Evolutionary conservation across 2,113 vertebrate species (phyloP), one percentile per base, ranked within the genome.

Genomic region (Sturnus vulgaris): DNA sequence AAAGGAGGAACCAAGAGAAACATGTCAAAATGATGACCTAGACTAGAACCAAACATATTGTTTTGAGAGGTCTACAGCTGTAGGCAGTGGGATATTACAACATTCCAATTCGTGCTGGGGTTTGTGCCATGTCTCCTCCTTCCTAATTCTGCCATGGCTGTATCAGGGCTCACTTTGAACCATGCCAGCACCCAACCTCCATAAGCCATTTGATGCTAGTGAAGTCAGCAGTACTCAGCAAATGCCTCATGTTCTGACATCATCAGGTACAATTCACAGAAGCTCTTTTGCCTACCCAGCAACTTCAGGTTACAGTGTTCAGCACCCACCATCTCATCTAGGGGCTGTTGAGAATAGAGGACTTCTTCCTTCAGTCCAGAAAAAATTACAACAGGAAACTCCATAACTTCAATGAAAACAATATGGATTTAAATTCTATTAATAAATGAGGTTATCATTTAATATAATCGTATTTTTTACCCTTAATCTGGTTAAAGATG

Each of bases 41-140:
- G 33, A 37, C 20, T 50, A 57, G 16, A 66, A 71, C 28, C 5
- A 39, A 39, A 39, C 39, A 2, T 21, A n/a, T 6, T 63, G 57
- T 55, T 91, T n/a, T 66, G 31, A 70, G 44, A 68, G 4, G 13
- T 86, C 42, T 59, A 14, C 17, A 31, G 42, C 16, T 30, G 28
- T 14, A 31, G 30, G 40, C 20, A 23, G 60, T 19, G 11, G 39
- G 42, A 66, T 42, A 25, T 18, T 61, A 53, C 18, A 86, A 44
- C 15, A 57, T 9, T 44, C 27, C 57, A 35, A 1, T 28, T 68
- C 0, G 0, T 49, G 64, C 23, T 65, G 23, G 5, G 15, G 37
- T 47, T 88, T 3, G 1, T 75, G 59, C 33, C 30, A 15, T 22
- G 25, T n/a, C 23, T 83, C 10, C 13, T 22, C 28, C 5, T 16